Evolutionary conservation across 2,888 invertebrate genomes (phyloP).

Genomic region (Vesta saturnalis): DNA sequence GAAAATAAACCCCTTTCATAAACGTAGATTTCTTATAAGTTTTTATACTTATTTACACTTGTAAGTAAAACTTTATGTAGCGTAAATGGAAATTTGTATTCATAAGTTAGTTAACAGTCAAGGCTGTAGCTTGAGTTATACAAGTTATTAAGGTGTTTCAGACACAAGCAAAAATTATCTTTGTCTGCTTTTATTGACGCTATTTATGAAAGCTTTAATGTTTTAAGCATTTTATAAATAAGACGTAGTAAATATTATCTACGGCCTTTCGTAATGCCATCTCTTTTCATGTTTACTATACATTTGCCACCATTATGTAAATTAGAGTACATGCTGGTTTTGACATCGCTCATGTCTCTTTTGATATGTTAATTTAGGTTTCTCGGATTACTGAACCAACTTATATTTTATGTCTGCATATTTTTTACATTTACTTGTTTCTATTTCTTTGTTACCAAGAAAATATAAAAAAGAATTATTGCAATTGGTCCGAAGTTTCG

Average conservation of each 20-base stretch:
- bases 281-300: not conserved
- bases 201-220: no score
- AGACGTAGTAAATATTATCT: no score
- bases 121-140: not conserved
- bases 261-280: not conserved
- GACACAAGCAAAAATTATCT: not conserved
- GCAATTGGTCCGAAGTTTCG: no score
- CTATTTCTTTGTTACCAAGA: no score
- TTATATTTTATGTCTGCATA: no score
- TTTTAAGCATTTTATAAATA: not conserved
- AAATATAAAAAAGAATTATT: no score
- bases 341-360: not conserved
- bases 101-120: not conserved
- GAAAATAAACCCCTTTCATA: not conserved
- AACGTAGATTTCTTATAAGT: not conserved
- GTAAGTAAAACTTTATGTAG: not conserved
- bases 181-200: no score
- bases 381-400: not conserved
- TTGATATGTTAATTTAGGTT: not conserved
- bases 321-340: constrained; percentile 1
- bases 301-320: not conserved
- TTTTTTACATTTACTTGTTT: no score
- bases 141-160: not conserved
- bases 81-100: not conserved
- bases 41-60: not conserved